Percentiles rank a stretch among this genome's conserved stretches.
Evolutionary conservation across 1,140 invertebrate genomes (phyloP).

Genomic region (Atta texana): DNA sequence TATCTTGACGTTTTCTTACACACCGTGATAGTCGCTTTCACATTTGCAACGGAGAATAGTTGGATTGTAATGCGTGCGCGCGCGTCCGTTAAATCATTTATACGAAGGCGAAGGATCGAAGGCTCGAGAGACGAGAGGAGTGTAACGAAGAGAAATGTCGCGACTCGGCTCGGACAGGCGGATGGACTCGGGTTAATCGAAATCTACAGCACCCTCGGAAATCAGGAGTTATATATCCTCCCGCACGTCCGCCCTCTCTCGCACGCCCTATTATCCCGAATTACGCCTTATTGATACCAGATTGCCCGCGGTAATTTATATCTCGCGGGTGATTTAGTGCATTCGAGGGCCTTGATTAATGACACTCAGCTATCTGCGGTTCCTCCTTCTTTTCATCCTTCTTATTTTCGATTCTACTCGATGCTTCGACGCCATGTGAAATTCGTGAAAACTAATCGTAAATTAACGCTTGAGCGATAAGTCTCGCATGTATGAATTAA

Average conservation of each 20-base stretch:
- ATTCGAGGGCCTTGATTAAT: constrained; percentile 60
- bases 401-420: not conserved
- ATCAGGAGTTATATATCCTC: constrained; percentile 79
- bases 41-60: constrained; percentile 23
- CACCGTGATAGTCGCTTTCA: not conserved
- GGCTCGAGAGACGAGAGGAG: constrained; percentile 49
- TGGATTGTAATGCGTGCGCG: not conserved
- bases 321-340: constrained; percentile 75
- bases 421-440: not conserved
- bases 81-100: constrained; percentile 56
- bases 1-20: constrained; percentile 8
- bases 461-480: constrained; percentile 1
- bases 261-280: constrained; percentile 77
- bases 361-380: constrained; percentile 48
- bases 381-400: constrained; percentile 43
- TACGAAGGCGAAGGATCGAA: constrained; percentile 69
- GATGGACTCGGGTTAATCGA: constrained; percentile 78
- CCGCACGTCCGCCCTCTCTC: constrained; percentile 47
- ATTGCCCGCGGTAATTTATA: constrained; percentile 78
- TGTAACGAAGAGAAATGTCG: constrained; percentile 79
- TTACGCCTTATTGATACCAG: constrained; percentile 80
- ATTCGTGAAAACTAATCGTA: constrained; percentile 26
- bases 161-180: constrained; percentile 50
- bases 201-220: constrained; percentile 77
- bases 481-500: not conserved